A percentile compares a stretch with the other conserved stretches of the same genome.
These are phyloP conservation scores for Saccostrea cuccullata DNA, from an alignment of 1,140 invertebrate species.

Conservation along the genomic window DNA sequence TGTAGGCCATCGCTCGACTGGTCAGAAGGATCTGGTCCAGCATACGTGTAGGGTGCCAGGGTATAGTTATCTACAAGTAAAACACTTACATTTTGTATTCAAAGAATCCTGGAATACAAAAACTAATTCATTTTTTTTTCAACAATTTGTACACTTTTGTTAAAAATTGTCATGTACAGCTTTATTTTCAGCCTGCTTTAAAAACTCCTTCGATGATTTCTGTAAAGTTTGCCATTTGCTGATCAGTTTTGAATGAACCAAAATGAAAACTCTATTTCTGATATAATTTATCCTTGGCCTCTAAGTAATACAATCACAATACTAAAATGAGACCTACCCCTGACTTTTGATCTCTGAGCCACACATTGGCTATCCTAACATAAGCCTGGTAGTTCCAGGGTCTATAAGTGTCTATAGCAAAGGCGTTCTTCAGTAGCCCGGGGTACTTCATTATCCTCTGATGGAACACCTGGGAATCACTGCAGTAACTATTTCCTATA, in stretches of 20 bases:
- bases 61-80: conserved; percentile 65
- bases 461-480: conserved; percentile 67
- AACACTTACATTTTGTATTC: not conserved
- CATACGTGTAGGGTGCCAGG: conserved; percentile 67
- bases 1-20: conserved; percentile 74
- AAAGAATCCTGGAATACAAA: too few species aligned
- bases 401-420: conserved; percentile 72
- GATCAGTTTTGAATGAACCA: too few species aligned
- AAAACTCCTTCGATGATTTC: too few species aligned
- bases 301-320: too few species aligned
- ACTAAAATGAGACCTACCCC: conserved; percentile 57
- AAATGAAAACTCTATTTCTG: too few species aligned
- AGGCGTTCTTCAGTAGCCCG: conserved; percentile 68
- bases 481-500: conserved; percentile 69
- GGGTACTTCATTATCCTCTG: conserved; percentile 66
- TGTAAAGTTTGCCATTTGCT: too few species aligned
- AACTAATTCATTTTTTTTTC: too few species aligned
- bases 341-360: conserved; percentile 71
- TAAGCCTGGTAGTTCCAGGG: conserved; percentile 74
- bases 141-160: too few species aligned
- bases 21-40: conserved; percentile 70
- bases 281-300: too few species aligned
- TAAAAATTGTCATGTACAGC: too few species aligned
- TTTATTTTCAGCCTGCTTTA: too few species aligned
- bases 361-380: conserved; percentile 68